Evolutionary conservation across 2,113 vertebrate species (phyloP).

Genomic region (Aleadryas rufinucha): DNA sequence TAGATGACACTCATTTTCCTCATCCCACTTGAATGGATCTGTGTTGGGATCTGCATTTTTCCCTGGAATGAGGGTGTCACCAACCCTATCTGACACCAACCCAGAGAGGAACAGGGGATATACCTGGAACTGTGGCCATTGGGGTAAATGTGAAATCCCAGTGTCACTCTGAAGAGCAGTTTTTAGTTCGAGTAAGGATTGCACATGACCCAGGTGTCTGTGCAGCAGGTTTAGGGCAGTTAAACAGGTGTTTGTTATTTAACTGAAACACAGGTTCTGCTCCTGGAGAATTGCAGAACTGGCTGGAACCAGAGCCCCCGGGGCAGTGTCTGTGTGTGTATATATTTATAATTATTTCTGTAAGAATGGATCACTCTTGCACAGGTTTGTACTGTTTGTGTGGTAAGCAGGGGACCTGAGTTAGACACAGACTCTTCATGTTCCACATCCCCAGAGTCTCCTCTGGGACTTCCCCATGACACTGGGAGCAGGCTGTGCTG

Average conservation of each 20-base stretch:
- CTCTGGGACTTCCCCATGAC: not conserved
- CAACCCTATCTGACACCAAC: not conserved
- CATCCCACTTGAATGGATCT: not conserved
- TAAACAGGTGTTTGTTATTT: not conserved
- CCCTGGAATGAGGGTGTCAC: not conserved
- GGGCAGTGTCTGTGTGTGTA: accelerated
- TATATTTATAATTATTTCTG: not conserved
- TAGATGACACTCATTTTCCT: not conserved
- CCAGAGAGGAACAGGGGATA: not conserved
- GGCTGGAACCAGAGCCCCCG: not conserved
- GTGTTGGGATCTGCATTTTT: not conserved
- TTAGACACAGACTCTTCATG: not conserved
- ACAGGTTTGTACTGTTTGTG: not conserved
- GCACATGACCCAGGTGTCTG: not conserved
- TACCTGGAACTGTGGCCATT: not conserved
- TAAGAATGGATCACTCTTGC: accelerated
- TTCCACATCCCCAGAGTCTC: not conserved
- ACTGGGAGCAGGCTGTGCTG: not conserved
- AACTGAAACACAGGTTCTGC: not conserved
- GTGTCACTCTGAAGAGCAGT: not conserved
- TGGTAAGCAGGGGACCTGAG: not conserved
- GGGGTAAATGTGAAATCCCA: not conserved
- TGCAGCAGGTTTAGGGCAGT: not conserved
- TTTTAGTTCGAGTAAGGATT: not conserved
- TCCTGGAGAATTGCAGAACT: not conserved